Conservation (phyloP, 2,797 vertebrate species). For the Liasis olivaceus region DNA sequence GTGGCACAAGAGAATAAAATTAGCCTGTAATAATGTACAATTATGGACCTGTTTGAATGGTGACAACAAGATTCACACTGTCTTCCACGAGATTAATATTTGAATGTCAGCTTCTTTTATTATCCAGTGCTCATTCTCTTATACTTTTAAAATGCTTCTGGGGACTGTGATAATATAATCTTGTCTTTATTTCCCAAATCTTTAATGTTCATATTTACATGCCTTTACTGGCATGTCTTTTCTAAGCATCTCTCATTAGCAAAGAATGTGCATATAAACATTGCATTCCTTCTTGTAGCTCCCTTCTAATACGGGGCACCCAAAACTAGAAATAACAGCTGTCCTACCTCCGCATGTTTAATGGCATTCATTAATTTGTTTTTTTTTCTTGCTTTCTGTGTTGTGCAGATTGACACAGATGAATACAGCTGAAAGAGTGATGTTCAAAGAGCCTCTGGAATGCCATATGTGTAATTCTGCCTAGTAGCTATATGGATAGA, state of each 20-base stretch:
- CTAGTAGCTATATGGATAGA: background rate
- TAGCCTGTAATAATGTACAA: background rate
- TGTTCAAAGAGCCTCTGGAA: constrained; percentile 15
- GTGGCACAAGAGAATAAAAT: constrained; percentile 24
- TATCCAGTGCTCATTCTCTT: background rate
- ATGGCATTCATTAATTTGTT: constrained; percentile 15
- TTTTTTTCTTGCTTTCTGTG: constrained; percentile 9
- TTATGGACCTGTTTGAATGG: constrained; percentile 5
- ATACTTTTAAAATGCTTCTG: constrained; percentile 58
- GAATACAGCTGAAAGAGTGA: constrained; percentile 43
- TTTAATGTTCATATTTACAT: constrained; percentile 47
- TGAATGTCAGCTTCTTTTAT: constrained; percentile 21
- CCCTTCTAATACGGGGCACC: constrained; percentile 63
- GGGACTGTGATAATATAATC: constrained; percentile 33
- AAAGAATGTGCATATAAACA: constrained; percentile 65
- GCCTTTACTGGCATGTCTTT: constrained; percentile 50
- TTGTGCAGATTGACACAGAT: constrained; percentile 46
- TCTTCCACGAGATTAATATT: constrained; percentile 34
- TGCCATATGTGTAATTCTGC: constrained; percentile 13
- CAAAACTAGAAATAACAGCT: constrained; percentile 69
- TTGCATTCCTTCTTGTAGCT: constrained; percentile 55
- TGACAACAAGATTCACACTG: background rate
- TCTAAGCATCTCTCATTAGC: constrained; percentile 54
- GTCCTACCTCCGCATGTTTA: constrained; percentile 29
- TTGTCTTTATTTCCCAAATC: constrained; percentile 48